Percentiles rank a stretch among this genome's conserved stretches.
phyloP scores from a whole-genome alignment of 2,797 vertebrate genomes.

The Takifugu rubripes region DNA sequence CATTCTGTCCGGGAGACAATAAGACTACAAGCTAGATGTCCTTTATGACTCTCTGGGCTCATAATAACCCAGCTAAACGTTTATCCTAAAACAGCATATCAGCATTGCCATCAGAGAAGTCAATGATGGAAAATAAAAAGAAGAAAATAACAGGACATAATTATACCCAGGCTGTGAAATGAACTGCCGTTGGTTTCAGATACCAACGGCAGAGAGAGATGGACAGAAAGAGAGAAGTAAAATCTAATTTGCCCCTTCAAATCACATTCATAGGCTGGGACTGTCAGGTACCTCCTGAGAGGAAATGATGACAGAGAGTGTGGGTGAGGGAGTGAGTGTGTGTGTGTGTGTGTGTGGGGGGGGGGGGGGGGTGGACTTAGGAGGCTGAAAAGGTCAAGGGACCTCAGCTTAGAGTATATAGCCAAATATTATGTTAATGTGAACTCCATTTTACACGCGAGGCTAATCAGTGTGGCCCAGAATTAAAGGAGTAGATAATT shows the following conservation, averaged over 20 bases:
- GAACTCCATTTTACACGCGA: slow-evolving; percentile 73
- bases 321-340: no score
- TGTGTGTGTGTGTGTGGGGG: no score
- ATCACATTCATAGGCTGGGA: slow-evolving; percentile 88
- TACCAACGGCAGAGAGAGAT: slow-evolving; percentile 56
- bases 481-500: slow-evolving; percentile 84
- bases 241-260: slow-evolving; percentile 83
- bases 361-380: slow-evolving; percentile 47
- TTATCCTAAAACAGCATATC: slow-evolving; percentile 83
- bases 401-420: slow-evolving; percentile 76
- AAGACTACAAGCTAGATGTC: slow-evolving; percentile 61
- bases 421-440: slow-evolving; percentile 86
- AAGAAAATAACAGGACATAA: slow-evolving; percentile 72
- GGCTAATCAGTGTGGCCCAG: slow-evolving; percentile 78
- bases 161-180: slow-evolving; percentile 75
- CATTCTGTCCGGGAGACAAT: slow-evolving; percentile 63
- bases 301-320: slow-evolving; percentile 60
- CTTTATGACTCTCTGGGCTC: slow-evolving; percentile 74
- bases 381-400: slow-evolving; percentile 75
- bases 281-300: slow-evolving; percentile 77
- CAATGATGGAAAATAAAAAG: slow-evolving; percentile 69
- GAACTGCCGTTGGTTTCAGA: slow-evolving; percentile 81
- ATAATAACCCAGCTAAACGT: slow-evolving; percentile 80
- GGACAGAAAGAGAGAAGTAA: slow-evolving; percentile 64
- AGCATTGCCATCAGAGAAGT: slow-evolving; percentile 76